phyloP scores from a whole-genome alignment of 2,888 invertebrate genomes.

The Plusia festucae region DNA sequence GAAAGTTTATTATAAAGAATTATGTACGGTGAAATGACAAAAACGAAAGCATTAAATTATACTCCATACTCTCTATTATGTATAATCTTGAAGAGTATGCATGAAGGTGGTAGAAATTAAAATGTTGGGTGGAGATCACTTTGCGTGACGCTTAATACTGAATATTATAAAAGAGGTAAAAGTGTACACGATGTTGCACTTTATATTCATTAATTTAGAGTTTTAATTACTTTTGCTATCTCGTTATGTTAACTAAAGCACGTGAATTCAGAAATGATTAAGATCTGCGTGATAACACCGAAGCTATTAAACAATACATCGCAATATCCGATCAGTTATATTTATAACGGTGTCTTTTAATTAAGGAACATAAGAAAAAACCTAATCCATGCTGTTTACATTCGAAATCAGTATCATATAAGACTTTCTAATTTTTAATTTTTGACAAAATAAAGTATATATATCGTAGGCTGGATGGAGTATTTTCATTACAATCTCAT shows the following conservation, averaged over 20 bases:
- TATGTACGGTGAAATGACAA: constrained; percentile 61
- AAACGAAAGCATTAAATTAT: constrained; percentile 73
- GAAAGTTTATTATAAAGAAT: constrained; percentile 53
- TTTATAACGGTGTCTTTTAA: constrained; percentile 31
- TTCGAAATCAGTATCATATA: not conserved
- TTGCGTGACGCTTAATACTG: constrained; percentile 59
- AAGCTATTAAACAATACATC: constrained; percentile 46
- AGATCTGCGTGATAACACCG: constrained; percentile 54
- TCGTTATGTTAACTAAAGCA: constrained; percentile 22
- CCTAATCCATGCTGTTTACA: constrained; percentile 10
- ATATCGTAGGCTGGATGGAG: constrained; percentile 27
- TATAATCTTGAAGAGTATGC: constrained; percentile 66
- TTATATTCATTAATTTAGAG: constrained; percentile 42
- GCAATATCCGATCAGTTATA: constrained; percentile 44
- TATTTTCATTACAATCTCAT: constrained; percentile 64
- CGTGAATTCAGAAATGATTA: constrained; percentile 54
- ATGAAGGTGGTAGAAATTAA: constrained; percentile 55
- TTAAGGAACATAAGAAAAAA: constrained; percentile 28
- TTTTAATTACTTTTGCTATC: constrained; percentile 29
- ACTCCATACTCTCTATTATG: constrained; percentile 68
- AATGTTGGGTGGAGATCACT: constrained; percentile 55
- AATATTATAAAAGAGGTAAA: constrained; percentile 48
- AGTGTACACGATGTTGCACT: constrained; percentile 36
- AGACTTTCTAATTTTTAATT: constrained; percentile 8
- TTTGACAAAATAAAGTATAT: not conserved